A percentile compares a stretch with the other conserved stretches of the same genome.
Evolutionary conservation across 2,113 vertebrate genomes (phyloP).

Genomic region (Oxyruncus cristatus): DNA sequence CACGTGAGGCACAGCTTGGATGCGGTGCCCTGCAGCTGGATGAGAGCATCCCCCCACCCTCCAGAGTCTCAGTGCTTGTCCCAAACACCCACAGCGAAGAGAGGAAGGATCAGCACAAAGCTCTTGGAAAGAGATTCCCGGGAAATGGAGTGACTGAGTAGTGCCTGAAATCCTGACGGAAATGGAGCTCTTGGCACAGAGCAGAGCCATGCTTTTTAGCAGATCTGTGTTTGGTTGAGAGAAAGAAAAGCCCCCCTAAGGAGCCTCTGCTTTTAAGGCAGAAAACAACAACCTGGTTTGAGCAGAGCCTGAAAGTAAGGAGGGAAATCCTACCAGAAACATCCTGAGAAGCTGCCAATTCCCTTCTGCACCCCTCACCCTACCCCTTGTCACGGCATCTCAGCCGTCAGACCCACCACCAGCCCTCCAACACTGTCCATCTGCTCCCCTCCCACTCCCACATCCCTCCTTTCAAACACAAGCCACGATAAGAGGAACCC

Average conservation of each 20-base stretch:
- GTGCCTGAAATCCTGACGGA: not conserved
- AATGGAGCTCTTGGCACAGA: constrained; percentile 2
- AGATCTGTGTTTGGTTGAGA: not conserved
- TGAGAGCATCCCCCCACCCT: not conserved
- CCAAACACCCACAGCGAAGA: not conserved
- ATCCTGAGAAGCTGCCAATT: not conserved
- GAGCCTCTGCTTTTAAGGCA: not conserved
- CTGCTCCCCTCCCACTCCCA: not conserved
- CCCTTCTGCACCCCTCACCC: not conserved
- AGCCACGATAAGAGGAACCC: not conserved
- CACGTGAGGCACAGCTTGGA: not conserved
- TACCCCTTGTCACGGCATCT: not conserved
- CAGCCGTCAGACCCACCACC: not conserved
- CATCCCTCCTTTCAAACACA: not conserved
- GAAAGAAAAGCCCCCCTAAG: not conserved
- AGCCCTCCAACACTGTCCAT: rapidly evolving
- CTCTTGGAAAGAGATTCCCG: not conserved
- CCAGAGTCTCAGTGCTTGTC: rapidly evolving
- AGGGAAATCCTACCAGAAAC: not conserved
- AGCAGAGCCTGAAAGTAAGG: not conserved
- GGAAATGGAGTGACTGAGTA: not conserved
- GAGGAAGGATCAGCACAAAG: not conserved
- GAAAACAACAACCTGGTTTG: not conserved
- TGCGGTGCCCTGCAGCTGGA: not conserved
- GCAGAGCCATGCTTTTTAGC: not conserved